Conservation (phyloP, 2,113 vertebrate genomes). For the Ginglymostoma cirratum region DNA sequence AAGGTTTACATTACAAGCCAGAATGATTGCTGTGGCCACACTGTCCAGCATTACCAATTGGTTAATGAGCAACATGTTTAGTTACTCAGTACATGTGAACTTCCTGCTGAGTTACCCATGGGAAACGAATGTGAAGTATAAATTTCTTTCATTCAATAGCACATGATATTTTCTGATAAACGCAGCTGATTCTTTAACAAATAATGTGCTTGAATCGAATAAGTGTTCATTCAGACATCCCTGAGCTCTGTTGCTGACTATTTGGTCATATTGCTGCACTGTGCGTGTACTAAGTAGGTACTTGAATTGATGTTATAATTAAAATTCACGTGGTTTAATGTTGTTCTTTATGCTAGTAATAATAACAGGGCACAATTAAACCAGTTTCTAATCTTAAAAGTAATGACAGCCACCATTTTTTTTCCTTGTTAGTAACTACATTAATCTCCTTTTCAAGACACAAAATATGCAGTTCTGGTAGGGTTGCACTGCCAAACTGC, state of each 20-base stretch:
- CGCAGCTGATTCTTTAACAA: neutral
- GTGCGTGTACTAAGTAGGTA: neutral
- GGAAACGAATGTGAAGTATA: neutral
- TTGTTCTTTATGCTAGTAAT: neutral
- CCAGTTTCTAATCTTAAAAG: neutral
- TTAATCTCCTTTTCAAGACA: conserved; percentile 37
- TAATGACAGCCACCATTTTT: conserved; percentile 32
- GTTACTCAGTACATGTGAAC: neutral
- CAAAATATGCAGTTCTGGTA: conserved; percentile 16
- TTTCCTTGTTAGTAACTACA: conserved; percentile 10
- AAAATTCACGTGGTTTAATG: neutral
- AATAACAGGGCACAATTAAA: neutral
- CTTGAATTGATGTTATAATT: conserved; percentile 8
- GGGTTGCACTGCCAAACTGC: conserved; percentile 4
- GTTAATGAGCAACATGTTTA: neutral
- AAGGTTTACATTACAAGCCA: neutral
- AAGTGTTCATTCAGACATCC: neutral
- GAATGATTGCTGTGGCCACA: neutral
- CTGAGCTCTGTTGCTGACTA: neutral
- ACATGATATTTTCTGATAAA: neutral
- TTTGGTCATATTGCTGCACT: neutral
- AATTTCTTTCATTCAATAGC: neutral
- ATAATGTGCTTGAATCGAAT: neutral
- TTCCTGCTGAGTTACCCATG: neutral
- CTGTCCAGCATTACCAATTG: neutral